Conservation (phyloP, 2,888 invertebrate genomes). For the Lepetodrilus schrolli region DNA sequence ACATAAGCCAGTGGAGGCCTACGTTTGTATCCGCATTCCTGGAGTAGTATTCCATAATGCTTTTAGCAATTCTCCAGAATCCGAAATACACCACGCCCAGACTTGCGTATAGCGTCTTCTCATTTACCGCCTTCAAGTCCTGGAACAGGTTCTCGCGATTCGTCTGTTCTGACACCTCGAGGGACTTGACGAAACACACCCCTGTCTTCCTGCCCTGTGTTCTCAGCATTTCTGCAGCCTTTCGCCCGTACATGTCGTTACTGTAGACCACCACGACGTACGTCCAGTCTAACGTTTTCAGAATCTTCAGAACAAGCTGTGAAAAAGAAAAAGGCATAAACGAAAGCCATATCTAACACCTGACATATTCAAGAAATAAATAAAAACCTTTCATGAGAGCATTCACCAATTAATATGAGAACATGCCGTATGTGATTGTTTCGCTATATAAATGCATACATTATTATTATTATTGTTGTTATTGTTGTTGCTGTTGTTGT, state of each 20-base stretch:
- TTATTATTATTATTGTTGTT: too few species aligned
- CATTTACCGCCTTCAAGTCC: slow-evolving; percentile 36
- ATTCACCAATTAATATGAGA: neutral
- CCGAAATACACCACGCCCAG: slow-evolving; percentile 63
- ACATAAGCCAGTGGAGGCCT: slow-evolving; percentile 56
- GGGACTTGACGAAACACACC: slow-evolving; percentile 54
- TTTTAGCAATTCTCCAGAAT: slow-evolving; percentile 37
- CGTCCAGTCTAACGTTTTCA: slow-evolving; percentile 54
- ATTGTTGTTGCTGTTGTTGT: too few species aligned
- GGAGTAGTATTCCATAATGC: slow-evolving; percentile 41
- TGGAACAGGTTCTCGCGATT: slow-evolving; percentile 3
- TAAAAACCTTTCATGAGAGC: too few species aligned
- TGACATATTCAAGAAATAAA: too few species aligned
- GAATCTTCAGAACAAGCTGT: slow-evolving; percentile 56
- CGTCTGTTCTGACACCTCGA: neutral
- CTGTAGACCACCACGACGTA: slow-evolving; percentile 60
- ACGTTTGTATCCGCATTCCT: neutral
- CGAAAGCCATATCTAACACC: neutral
- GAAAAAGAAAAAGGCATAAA: neutral
- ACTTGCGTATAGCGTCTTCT: slow-evolving; percentile 38
- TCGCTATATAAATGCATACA: too few species aligned
- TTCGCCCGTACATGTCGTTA: slow-evolving; percentile 52
- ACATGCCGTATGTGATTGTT: too few species aligned
- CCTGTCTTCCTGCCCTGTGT: slow-evolving; percentile 44
- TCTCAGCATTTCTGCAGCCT: slow-evolving; percentile 38